Evolutionary conservation across 2,113 vertebrate genomes (phyloP).

Genomic region (Propithecus coquereli): DNA sequence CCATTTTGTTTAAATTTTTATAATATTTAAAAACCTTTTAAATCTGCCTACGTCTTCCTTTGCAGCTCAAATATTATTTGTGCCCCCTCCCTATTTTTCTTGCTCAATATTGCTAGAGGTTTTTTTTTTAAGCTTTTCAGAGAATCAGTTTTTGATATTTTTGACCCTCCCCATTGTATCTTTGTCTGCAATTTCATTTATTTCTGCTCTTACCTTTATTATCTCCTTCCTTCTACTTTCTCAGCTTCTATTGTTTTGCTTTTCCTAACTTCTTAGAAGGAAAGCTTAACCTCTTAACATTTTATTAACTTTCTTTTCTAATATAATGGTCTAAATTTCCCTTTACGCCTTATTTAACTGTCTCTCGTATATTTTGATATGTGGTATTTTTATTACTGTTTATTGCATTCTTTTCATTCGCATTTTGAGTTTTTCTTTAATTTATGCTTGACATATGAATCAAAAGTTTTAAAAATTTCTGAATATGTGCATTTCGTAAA

Average conservation of each 20-base stretch:
- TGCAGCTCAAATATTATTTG: rapidly evolving
- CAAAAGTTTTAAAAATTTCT: not conserved
- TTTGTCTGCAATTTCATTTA: not conserved
- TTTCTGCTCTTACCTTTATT: not conserved
- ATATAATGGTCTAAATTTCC: too few relatives aligned
- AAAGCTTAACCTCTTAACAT: not conserved
- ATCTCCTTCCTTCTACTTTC: not conserved
- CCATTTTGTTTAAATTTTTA: not conserved
- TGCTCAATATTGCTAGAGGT: rapidly evolving
- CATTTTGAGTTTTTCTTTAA: not conserved
- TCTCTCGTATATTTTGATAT: not conserved
- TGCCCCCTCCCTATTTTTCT: too few relatives aligned
- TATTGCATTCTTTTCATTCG: not conserved
- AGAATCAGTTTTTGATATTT: not conserved
- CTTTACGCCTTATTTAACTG: not conserved
- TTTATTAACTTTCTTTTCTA: not conserved
- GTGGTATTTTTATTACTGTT: not conserved
- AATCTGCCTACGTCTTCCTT: rapidly evolving
- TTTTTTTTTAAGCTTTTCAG: not conserved
- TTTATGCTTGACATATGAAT: not conserved
- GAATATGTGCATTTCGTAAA: not conserved
- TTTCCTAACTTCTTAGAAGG: not conserved
- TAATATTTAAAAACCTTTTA: not conserved
- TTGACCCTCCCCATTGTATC: too few relatives aligned
- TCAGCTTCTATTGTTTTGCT: not conserved